These are phyloP conservation scores for Oscheius sp. DNA, from an alignment of 2,888 invertebrate species.

Conservation along the genomic window DNA sequence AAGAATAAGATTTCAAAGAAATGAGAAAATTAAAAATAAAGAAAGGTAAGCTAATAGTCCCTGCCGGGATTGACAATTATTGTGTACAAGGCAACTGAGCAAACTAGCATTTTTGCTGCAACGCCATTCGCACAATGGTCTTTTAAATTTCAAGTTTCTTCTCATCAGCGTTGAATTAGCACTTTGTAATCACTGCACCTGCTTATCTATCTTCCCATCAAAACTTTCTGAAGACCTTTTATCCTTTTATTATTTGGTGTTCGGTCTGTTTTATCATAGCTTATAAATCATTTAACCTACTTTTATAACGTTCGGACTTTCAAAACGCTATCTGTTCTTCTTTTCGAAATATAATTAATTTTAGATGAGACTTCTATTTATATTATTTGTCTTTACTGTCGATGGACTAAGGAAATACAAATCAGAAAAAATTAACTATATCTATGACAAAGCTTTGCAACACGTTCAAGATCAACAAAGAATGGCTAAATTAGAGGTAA, in stretches of 20 bases:
- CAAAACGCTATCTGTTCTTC: too few species aligned
- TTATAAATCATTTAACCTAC: too few species aligned
- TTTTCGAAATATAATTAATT: neutral
- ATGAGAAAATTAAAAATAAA: neutral
- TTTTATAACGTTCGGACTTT: too few species aligned
- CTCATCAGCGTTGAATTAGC: too few species aligned
- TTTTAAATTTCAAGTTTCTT: neutral
- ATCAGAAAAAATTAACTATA: conserved; percentile 65
- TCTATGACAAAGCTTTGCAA: conserved; percentile 63
- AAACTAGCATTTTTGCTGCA: neutral
- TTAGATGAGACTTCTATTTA: neutral
- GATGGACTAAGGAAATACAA: conserved; percentile 34
- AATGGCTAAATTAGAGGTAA: conserved; percentile 5
- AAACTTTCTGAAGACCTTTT: neutral
- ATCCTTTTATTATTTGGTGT: neutral
- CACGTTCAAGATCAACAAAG: conserved; percentile 52
- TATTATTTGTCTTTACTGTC: neutral
- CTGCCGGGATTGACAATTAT: conserved; percentile 3
- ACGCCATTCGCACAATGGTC: neutral
- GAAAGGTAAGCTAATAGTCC: neutral
- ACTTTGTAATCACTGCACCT: too few species aligned
- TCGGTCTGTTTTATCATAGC: too few species aligned
- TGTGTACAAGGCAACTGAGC: conserved; percentile 17
- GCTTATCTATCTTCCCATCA: too few species aligned
- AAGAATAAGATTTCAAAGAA: neutral